These are phyloP conservation scores for Drosophila paramelanica DNA, from an alignment of 2,888 invertebrate species.

Conservation along the genomic window DNA sequence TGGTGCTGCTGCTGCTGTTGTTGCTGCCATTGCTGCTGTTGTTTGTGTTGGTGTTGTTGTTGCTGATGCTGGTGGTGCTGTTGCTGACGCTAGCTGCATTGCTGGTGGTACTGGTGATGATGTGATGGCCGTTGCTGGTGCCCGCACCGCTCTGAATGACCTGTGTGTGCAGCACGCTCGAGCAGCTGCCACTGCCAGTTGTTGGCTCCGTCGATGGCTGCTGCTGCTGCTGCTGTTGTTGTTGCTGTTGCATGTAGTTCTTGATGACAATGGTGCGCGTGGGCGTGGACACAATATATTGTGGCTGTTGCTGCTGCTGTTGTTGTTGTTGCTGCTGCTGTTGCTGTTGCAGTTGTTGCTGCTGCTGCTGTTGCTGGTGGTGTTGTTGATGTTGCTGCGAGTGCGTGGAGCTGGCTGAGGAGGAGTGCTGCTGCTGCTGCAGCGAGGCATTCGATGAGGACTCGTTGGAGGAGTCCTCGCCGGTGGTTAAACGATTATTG, in stretches of 20 bases:
- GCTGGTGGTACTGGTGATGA: conserved; percentile 35
- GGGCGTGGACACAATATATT: conserved; percentile 71
- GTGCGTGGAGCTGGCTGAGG: conserved; percentile 60
- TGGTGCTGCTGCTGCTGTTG: conserved; percentile 9
- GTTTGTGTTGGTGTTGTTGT: conserved; percentile 27
- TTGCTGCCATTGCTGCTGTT: conserved; percentile 26
- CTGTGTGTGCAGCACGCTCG: conserved; percentile 69
- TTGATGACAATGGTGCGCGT: conserved; percentile 83
- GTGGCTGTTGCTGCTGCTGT: conserved; percentile 70
- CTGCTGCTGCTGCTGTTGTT: conserved; percentile 75
- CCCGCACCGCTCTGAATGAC: conserved; percentile 78
- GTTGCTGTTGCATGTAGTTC: conserved; percentile 82
- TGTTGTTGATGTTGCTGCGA: conserved; percentile 46
- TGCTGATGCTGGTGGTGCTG: conserved; percentile 22
- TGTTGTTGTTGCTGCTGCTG: conserved; percentile 62
- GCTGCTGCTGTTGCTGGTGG: conserved; percentile 60
- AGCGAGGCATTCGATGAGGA: conserved; percentile 82
- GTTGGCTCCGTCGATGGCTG: conserved; percentile 31
- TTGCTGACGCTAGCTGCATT: conserved; percentile 26
- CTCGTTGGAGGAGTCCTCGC: conserved; percentile 83
- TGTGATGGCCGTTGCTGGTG: conserved; percentile 78
- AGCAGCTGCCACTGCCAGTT: conserved; percentile 35
- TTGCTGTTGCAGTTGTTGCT: conserved; percentile 70
- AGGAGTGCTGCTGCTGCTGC: conserved; percentile 64
- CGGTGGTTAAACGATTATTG: conserved; percentile 79